Base-by-base conservation (phyloP, 2,888 invertebrate species). In the Diaperis boleti region DNA sequence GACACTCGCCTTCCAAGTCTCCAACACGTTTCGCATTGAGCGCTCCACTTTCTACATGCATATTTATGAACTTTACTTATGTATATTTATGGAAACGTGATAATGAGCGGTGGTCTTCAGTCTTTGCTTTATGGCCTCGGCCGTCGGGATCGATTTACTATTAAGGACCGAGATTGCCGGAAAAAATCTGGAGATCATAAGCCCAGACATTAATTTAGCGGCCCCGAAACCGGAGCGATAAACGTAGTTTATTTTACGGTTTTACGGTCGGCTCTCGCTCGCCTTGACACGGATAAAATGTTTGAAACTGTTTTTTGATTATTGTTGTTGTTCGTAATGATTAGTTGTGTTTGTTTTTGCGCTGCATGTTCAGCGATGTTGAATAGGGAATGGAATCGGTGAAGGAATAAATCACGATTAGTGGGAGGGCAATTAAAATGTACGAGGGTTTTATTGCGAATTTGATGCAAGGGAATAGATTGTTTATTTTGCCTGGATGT, bases 11-110 rank as follows among this genome's bases (percentile, higher is more conserved):
- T n/a, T n/a, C n/a, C n/a, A n/a, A 26, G n/a, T 26, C 26, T 26
- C 26, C 26, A 33, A 33, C 13, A 42, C 17, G 42, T 42, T 18
- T 18, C 8, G 42, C 17, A 17, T 42, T 42, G 17, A 17, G 20
- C 17, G 42, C 8, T 42, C 11, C 44, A 26, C 44, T 26, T 41
- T 41, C 41, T 15, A 41, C 44, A 44, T 44, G 10, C 44, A 44
- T 44, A 44, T 44, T 18, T 18, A 44, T 44, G 44, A 44, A 10
- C 7, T 26, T 44, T 17, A 42, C 10, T 22, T 44, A 44, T 44
- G 44, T 44, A 44, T 26, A 44, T 44, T 44, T 44, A 44, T 44
- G 10, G 22, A 14, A 26, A 26, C 44, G 44, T 22, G 20, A 13
- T 44, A 26, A 44, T 44, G 26, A 44, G 18, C 11, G 15, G 22